These are phyloP conservation scores for Drosophila affinis DNA, from an alignment of 2,888 invertebrate species.

Conservation along the genomic window DNA sequence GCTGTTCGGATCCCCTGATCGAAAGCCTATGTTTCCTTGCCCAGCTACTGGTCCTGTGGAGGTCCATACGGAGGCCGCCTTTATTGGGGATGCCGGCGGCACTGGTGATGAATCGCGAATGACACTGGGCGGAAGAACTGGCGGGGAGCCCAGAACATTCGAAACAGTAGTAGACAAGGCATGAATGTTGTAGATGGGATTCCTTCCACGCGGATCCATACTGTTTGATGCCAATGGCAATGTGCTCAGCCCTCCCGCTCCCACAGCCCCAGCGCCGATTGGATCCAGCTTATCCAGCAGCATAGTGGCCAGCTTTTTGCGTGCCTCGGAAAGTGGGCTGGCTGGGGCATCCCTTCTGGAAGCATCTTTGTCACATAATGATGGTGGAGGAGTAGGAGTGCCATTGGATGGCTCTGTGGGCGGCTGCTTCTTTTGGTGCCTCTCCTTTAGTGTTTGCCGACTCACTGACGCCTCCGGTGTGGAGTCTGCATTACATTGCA, in stretches of 20 bases:
- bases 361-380: not conserved
- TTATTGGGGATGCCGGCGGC: slow-evolving; percentile 21
- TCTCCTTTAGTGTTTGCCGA: not conserved
- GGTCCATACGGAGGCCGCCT: slow-evolving; percentile 4
- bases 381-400: not conserved
- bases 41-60: not conserved
- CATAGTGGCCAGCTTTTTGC: slow-evolving; percentile 58
- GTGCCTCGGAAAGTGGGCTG: slow-evolving; percentile 52
- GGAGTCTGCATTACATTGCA: not conserved
- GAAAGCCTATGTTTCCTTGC: not conserved
- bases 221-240: slow-evolving; percentile 11
- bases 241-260: not conserved
- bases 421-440: not conserved
- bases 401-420: not conserved
- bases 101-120: slow-evolving; percentile 14
- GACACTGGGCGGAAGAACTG: not conserved
- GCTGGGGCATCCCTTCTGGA: not conserved
- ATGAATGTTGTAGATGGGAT: slow-evolving; percentile 2
- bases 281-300: not conserved
- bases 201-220: slow-evolving; percentile 36
- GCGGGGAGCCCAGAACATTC: not conserved
- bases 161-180: not conserved
- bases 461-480: not conserved
- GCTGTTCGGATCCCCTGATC: not conserved
- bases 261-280: not conserved